phyloP scores from a whole-genome alignment of 2,113 vertebrate genomes.

The Xyrauchen texanus region DNA sequence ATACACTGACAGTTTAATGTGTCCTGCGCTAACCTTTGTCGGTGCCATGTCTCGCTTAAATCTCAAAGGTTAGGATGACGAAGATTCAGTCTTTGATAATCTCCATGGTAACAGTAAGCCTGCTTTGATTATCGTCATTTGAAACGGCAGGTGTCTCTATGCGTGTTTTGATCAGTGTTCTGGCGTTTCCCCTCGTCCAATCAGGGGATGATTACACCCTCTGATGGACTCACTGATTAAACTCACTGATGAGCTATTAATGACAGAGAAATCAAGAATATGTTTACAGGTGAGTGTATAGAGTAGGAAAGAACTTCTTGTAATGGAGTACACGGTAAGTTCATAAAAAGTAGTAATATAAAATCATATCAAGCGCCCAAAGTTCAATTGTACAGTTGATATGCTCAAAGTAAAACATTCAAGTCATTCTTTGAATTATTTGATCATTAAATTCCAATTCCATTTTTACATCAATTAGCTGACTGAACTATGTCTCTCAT shows the following conservation, averaged over 20 bases:
- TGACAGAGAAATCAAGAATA: constrained; percentile 30
- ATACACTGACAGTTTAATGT: constrained; percentile 1
- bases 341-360: constrained; percentile 1
- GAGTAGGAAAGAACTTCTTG: too few relatives aligned
- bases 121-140: constrained; percentile 5
- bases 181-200: constrained; percentile 34
- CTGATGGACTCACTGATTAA: constrained; percentile 41
- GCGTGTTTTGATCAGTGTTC: constrained; percentile 14
- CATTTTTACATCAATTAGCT: too few relatives aligned
- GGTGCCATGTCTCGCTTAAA: not conserved
- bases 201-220: constrained; percentile 37
- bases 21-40: constrained; percentile 4
- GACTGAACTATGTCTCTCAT: too few relatives aligned
- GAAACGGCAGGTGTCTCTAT: constrained; percentile 13
- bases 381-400: not conserved
- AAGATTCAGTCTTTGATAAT: constrained; percentile 11
- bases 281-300: not conserved
- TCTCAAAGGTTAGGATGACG: constrained; percentile 20
- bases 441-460: too few relatives aligned
- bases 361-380: not conserved
- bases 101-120: not conserved
- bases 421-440: too few relatives aligned
- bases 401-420: too few relatives aligned
- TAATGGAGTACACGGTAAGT: not conserved
- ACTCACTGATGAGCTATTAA: constrained; percentile 30